These are phyloP conservation scores for Scaptomyza pallida DNA, from an alignment of 1,140 invertebrate genomes.

Conservation along the genomic window DNA sequence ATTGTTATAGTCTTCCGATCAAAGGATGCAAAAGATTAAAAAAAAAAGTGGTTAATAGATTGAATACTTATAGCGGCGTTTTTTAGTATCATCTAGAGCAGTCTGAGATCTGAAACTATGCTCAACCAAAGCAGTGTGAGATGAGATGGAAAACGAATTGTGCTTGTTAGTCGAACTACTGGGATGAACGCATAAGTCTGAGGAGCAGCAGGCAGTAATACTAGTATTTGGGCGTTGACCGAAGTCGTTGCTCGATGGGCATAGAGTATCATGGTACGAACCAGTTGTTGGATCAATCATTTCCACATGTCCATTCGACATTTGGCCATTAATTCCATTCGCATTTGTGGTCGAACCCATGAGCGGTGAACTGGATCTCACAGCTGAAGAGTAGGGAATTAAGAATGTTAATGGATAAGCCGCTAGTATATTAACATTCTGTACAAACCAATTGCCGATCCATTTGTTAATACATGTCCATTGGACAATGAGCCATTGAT, in stretches of 20 bases:
- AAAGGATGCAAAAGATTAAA: not conserved
- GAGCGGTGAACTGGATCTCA: slow-evolving; percentile 49
- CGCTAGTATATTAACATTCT: too few relatives aligned
- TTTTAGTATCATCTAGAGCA: slow-evolving; percentile 29
- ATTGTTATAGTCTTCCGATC: too few relatives aligned
- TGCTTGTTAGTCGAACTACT: slow-evolving; percentile 69
- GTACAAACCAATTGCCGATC: slow-evolving; percentile 20
- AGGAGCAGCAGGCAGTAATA: slow-evolving; percentile 59
- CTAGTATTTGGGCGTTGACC: slow-evolving; percentile 49
- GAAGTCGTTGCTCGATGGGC: slow-evolving; percentile 22
- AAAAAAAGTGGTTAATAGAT: slow-evolving; percentile 59
- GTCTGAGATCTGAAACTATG: slow-evolving; percentile 28
- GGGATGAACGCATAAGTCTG: slow-evolving; percentile 49
- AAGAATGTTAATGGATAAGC: not conserved
- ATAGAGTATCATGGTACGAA: slow-evolving; percentile 63
- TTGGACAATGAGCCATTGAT: slow-evolving; percentile 35
- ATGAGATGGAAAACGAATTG: slow-evolving; percentile 40
- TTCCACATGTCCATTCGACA: slow-evolving; percentile 38
- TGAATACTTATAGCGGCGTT: slow-evolving; percentile 78
- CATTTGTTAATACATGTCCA: slow-evolving; percentile 40
- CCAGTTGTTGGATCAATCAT: slow-evolving; percentile 52
- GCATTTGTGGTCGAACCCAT: slow-evolving; percentile 36
- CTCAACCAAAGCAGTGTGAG: slow-evolving; percentile 63
- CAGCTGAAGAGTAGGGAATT: slow-evolving; percentile 22
- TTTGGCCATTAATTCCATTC: slow-evolving; percentile 46